Evolutionary conservation across 2,888 invertebrate genomes (phyloP).

Genomic region (Tridacna crocea): DNA sequence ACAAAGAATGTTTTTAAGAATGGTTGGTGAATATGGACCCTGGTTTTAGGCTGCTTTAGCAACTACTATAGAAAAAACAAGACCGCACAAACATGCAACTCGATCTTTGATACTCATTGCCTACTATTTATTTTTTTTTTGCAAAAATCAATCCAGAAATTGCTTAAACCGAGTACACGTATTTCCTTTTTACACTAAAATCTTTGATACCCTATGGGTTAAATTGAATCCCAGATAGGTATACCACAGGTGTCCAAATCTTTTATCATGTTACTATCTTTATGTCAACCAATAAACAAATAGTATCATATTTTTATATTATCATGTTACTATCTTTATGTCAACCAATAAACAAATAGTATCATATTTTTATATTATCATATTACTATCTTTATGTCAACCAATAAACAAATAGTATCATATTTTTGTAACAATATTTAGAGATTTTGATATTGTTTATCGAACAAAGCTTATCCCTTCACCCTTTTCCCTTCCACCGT

Average conservation of each 20-base stretch:
- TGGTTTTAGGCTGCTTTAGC: no score
- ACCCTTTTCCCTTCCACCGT: no score
- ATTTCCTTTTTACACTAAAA: no score
- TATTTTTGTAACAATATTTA: constrained; percentile 7
- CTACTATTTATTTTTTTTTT: no score
- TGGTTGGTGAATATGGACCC: no score
- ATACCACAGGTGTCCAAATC: constrained; percentile 1
- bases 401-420: constrained; percentile 11
- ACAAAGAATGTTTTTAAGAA: no score
- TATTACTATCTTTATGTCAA: background rate
- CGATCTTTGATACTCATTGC: no score
- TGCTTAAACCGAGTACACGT: no score
- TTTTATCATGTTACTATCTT: background rate
- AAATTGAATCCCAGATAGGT: background rate
- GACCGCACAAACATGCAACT: no score
- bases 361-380: constrained; percentile 14
- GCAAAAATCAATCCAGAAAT: no score
- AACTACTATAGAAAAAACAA: no score
- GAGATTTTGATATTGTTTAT: constrained; percentile 2
- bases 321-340: background rate
- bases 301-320: constrained; percentile 16
- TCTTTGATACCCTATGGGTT: background rate
- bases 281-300: background rate
- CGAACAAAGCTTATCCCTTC: background rate
- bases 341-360: constrained; percentile 1